Conservation (phyloP, 2,113 vertebrate genomes). For the Anhinga anhinga region DNA sequence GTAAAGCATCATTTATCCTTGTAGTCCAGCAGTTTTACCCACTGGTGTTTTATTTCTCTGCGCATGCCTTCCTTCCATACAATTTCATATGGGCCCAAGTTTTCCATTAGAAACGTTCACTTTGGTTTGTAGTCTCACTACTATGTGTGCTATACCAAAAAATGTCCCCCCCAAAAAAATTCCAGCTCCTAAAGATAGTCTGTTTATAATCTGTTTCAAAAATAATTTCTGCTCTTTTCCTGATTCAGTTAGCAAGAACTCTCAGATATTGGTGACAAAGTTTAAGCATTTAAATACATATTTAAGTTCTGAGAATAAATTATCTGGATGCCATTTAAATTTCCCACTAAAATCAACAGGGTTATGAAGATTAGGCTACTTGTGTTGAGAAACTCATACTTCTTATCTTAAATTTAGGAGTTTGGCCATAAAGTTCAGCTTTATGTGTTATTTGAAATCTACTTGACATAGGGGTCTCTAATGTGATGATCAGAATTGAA, state of each 20-base stretch:
- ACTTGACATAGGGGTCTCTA: not conserved
- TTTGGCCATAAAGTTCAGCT: not conserved
- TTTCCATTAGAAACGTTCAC: not conserved
- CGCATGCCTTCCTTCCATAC: not conserved
- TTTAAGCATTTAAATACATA: not conserved
- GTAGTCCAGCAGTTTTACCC: not conserved
- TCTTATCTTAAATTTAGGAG: not conserved
- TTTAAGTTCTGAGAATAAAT: not conserved
- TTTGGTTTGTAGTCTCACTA: not conserved
- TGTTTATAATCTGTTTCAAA: not conserved
- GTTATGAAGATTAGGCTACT: not conserved
- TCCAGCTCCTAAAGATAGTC: not conserved
- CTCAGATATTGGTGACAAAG: not conserved
- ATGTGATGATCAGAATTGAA: not conserved
- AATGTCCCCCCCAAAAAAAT: rapidly evolving
- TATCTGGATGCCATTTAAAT: not conserved
- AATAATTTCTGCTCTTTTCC: not conserved
- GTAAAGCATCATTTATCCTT: not conserved
- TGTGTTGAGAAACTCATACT: not conserved
- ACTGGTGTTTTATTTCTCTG: not conserved
- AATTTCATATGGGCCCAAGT: not conserved
- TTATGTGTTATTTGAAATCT: not conserved
- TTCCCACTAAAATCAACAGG: not conserved
- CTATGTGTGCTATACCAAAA: not conserved
- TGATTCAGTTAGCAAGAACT: not conserved